Evolutionary conservation across 2,113 vertebrate species (phyloP).

Genomic region (Cryptomyrus ogoouensis): DNA sequence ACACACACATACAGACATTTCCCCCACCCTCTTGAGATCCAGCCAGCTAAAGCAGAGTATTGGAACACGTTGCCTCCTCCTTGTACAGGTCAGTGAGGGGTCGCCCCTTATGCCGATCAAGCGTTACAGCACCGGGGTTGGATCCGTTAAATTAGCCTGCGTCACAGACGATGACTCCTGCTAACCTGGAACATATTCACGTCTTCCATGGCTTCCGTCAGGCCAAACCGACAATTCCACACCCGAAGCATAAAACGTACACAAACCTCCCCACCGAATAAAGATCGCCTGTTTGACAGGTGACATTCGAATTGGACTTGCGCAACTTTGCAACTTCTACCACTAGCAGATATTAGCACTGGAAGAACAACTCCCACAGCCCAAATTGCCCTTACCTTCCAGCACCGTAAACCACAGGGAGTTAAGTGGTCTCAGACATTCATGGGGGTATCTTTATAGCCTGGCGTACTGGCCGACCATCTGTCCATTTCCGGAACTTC

Average conservation of each 20-base stretch:
- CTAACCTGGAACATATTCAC: constrained; percentile 38
- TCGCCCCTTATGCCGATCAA: constrained; percentile 69
- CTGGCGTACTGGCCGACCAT: neutral
- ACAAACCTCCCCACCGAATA: constrained; percentile 17
- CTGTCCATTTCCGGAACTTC: neutral
- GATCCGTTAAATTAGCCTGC: constrained; percentile 49
- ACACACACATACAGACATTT: neutral
- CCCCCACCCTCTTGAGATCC: constrained; percentile 73
- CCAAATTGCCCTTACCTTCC: neutral
- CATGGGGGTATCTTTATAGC: neutral
- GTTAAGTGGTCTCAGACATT: neutral
- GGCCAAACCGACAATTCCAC: constrained; percentile 59
- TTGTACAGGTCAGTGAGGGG: constrained; percentile 69
- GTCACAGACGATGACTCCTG: constrained; percentile 65
- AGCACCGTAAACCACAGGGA: neutral
- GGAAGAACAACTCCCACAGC: neutral
- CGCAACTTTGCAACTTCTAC: neutral
- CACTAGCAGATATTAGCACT: neutral
- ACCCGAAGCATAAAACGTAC: constrained; percentile 52
- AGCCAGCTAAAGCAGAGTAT: constrained; percentile 69
- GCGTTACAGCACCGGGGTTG: constrained; percentile 51
- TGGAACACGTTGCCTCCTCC: constrained; percentile 74
- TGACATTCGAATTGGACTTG: neutral
- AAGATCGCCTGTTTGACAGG: constrained; percentile 29
- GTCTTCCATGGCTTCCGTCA: constrained; percentile 44